Conservation (phyloP, 2,113 vertebrate species). For the Callopanchax toddi region DNA sequence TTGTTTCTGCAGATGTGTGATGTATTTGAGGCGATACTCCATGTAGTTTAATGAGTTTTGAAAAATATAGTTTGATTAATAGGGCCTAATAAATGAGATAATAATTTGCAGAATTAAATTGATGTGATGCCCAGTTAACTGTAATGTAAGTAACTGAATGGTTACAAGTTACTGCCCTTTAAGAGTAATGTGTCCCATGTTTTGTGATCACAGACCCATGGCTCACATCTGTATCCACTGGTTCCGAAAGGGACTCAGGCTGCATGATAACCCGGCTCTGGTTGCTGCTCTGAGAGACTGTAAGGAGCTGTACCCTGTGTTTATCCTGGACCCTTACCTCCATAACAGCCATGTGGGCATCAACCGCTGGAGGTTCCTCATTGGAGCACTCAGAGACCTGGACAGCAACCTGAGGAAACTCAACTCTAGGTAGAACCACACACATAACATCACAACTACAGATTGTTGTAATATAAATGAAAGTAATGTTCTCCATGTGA, state of each 20-base stretch:
- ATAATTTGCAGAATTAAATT: too few relatives aligned
- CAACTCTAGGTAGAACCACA: constrained; percentile 69
- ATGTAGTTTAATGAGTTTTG: too few relatives aligned
- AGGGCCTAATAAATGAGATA: too few relatives aligned
- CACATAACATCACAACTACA: too few relatives aligned
- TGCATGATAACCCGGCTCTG: constrained; percentile 78
- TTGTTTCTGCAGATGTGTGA: too few relatives aligned
- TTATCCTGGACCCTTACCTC: constrained; percentile 75
- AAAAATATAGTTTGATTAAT: too few relatives aligned
- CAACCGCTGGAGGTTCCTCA: constrained; percentile 72
- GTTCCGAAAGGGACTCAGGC: constrained; percentile 79
- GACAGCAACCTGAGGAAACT: constrained; percentile 74
- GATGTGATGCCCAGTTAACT: too few relatives aligned
- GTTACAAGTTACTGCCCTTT: too few relatives aligned
- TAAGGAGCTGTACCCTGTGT: constrained; percentile 72
- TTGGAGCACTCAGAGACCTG: constrained; percentile 72
- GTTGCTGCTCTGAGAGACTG: constrained; percentile 69
- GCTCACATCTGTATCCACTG: constrained; percentile 75
- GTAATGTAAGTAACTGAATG: too few relatives aligned
- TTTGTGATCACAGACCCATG: constrained; percentile 43
- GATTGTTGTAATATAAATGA: too few relatives aligned
- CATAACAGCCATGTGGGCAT: constrained; percentile 48
- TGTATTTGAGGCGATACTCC: too few relatives aligned
- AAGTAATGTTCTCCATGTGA: neutral
- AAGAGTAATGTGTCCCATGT: too few relatives aligned